Conservation (phyloP, 2,113 vertebrate species). For the Phycodurus eques region DNA sequence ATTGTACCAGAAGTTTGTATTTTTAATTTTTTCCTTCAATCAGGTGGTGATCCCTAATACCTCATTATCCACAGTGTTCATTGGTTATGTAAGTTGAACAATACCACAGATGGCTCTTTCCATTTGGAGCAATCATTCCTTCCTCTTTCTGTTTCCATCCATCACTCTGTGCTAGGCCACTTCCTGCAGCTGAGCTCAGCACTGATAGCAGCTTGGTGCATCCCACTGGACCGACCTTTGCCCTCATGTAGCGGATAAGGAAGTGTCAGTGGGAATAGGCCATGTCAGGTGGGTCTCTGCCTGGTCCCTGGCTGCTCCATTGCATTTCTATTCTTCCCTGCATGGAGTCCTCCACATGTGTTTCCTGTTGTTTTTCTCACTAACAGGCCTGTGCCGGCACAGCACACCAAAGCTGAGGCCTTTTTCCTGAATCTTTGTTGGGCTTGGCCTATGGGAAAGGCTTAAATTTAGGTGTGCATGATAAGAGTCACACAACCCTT, state of each 20-base stretch:
- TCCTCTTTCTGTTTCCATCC: constrained; percentile 41
- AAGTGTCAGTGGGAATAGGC: constrained; percentile 60
- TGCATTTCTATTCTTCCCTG: constrained; percentile 45
- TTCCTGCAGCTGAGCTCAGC: constrained; percentile 64
- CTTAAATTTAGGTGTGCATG: constrained; percentile 76
- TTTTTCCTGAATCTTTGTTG: constrained; percentile 85
- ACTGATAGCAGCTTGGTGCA: constrained; percentile 31
- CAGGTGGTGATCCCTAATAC: not conserved
- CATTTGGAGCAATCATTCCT: constrained; percentile 29
- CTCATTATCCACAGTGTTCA: constrained; percentile 27
- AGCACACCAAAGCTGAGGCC: constrained; percentile 65
- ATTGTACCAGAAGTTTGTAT: not conserved
- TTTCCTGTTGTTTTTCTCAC: constrained; percentile 87
- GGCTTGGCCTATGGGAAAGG: constrained; percentile 76
- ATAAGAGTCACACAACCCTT: constrained; percentile 17
- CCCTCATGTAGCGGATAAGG: constrained; percentile 57
- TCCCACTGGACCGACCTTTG: constrained; percentile 47
- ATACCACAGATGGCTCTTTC: not conserved
- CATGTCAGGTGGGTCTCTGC: constrained; percentile 43
- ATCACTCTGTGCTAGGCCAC: constrained; percentile 20
- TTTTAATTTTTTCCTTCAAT: not conserved
- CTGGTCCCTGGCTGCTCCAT: constrained; percentile 36
- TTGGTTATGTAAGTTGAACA: constrained; percentile 49
- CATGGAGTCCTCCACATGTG: constrained; percentile 80
- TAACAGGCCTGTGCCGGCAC: constrained; percentile 61